Percentiles rank a stretch among this genome's conserved stretches.
Conservation (phyloP, 2,113 vertebrate species). For the Rattus rattus region DNA sequence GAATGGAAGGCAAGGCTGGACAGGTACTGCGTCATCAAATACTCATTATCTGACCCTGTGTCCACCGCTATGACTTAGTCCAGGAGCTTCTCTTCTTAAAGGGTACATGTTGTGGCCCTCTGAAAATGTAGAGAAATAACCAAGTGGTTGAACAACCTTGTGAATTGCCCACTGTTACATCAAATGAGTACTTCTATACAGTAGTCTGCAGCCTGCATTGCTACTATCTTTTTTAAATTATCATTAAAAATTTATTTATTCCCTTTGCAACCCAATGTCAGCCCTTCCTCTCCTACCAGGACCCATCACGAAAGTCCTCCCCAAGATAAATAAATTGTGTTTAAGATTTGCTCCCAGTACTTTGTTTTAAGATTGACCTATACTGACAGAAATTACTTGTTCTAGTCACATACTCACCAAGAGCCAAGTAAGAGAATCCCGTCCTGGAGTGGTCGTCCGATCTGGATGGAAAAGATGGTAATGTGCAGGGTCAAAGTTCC, state of each 20-base stretch:
- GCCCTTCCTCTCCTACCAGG: too few species aligned
- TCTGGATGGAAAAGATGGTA: conserved; percentile 99
- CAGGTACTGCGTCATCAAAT: background rate
- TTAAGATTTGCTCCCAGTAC: background rate
- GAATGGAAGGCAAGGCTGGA: background rate
- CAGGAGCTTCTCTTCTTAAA: background rate
- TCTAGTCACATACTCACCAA: conserved; percentile 86
- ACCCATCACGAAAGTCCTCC: too few species aligned
- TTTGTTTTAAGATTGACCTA: conserved; percentile 57
- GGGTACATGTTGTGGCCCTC: background rate
- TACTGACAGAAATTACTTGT: conserved; percentile 56
- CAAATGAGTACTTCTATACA: background rate
- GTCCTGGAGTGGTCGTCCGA: conserved; percentile 97
- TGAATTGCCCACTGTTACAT: background rate
- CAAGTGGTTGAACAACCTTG: rapidly evolving
- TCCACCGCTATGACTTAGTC: background rate
- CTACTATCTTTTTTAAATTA: background rate
- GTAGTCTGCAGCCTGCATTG: background rate
- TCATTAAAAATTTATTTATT: too few species aligned
- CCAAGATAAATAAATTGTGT: conserved; percentile 45
- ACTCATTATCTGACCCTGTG: background rate
- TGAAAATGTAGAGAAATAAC: background rate
- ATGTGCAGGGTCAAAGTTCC: conserved; percentile 98
- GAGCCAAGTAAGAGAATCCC: conserved; percentile 97
- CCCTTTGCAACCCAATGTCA: too few species aligned